Evolutionary conservation across 2,797 vertebrate species (phyloP).

Genomic region (Setipinna tenuifilis): DNA sequence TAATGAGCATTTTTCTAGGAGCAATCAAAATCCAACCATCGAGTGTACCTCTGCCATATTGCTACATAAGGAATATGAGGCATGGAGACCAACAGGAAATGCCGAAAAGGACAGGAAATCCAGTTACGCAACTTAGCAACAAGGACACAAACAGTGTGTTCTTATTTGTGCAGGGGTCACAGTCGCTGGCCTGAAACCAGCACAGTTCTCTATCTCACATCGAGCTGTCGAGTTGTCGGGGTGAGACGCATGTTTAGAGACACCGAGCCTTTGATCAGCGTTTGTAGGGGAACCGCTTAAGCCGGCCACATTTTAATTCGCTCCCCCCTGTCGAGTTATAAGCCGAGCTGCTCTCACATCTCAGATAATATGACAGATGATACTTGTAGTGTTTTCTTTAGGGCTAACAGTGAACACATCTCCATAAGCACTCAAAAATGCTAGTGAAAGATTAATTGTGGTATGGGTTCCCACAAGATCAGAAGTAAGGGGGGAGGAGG

Average conservation of each 20-base stretch:
- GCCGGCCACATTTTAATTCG: not conserved
- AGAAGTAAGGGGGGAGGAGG: conserved; percentile 19
- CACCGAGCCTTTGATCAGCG: not conserved
- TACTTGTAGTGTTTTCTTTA: not conserved
- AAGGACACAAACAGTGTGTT: not conserved
- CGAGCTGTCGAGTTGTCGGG: not conserved
- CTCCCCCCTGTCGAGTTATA: not conserved
- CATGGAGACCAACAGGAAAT: not conserved
- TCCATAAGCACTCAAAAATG: conserved; percentile 51
- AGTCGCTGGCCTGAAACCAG: not conserved
- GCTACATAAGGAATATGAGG: not conserved
- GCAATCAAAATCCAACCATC: not conserved
- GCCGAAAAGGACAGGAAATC: not conserved
- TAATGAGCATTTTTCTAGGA: not conserved
- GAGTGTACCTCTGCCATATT: not conserved
- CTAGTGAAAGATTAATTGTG: conserved; percentile 63
- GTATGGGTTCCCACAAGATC: conserved; percentile 64
- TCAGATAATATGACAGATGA: not conserved
- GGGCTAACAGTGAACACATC: conserved; percentile 39
- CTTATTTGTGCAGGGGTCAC: not conserved
- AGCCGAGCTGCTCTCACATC: not conserved
- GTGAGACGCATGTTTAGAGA: conserved; percentile 13
- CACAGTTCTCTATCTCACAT: not conserved
- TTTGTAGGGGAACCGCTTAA: not conserved
- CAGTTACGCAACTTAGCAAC: not conserved